phyloP scores from a whole-genome alignment of 2,797 vertebrate genomes.

The Syncerus caffer region DNA sequence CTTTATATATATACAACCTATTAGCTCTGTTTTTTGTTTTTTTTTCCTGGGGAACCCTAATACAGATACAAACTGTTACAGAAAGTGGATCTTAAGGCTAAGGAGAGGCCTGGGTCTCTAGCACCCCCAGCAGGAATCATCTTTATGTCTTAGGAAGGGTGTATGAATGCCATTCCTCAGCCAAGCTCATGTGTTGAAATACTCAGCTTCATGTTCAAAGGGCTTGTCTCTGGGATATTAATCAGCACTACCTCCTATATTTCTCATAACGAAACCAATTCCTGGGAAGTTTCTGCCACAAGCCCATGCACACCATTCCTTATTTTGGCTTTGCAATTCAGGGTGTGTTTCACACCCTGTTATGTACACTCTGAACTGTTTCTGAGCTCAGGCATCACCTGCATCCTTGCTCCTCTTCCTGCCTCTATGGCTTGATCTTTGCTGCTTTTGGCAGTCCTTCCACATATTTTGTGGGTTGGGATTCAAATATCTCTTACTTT shows the following conservation, averaged over 20 bases:
- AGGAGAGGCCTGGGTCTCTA: neutral
- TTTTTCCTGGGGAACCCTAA: accelerated
- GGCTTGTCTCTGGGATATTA: neutral
- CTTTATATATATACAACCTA: neutral
- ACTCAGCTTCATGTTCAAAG: neutral
- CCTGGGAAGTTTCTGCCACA: neutral
- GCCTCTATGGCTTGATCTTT: neutral
- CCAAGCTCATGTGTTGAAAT: neutral
- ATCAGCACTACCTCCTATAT: neutral
- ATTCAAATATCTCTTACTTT: neutral
- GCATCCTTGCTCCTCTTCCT: neutral
- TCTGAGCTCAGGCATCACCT: neutral
- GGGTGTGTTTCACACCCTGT: neutral
- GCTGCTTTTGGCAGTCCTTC: neutral
- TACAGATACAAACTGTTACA: neutral
- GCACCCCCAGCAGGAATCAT: neutral
- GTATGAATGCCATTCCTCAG: neutral
- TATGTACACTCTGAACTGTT: neutral
- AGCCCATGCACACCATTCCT: neutral
- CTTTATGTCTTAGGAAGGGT: neutral
- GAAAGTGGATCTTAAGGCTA: neutral
- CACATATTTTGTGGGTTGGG: neutral
- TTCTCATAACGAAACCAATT: neutral
- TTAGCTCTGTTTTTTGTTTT: neutral
- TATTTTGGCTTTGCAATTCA: neutral